Percentiles rank a stretch among this genome's conserved stretches.
phyloP scores from a whole-genome alignment of 2,113 vertebrate species.

The Ailuropoda melanoleuca region DNA sequence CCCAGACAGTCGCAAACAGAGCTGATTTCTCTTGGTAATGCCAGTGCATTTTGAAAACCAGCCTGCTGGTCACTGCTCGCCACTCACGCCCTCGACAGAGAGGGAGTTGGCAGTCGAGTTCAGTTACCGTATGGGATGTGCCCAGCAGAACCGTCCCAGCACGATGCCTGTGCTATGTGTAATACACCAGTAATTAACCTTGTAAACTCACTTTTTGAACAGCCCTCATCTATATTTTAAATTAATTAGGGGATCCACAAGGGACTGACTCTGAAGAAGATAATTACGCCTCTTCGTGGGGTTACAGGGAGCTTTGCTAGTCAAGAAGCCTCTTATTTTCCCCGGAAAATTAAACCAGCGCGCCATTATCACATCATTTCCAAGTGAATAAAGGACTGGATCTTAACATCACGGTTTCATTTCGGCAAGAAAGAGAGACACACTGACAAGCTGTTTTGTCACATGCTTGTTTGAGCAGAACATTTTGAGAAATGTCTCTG shows the following conservation, averaged over 20 bases:
- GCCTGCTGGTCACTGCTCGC: neutral
- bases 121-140: neutral
- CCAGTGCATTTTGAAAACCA: fast-evolving
- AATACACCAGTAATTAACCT: slow-evolving; percentile 20
- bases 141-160: neutral
- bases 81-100: neutral
- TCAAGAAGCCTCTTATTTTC: slow-evolving; percentile 36
- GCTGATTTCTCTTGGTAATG: neutral
- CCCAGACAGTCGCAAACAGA: neutral
- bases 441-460: slow-evolving; percentile 73
- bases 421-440: slow-evolving; percentile 49
- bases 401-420: slow-evolving; percentile 59
- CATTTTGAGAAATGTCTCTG: slow-evolving; percentile 71
- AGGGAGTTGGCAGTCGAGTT: neutral
- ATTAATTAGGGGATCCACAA: slow-evolving; percentile 57
- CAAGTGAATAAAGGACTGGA: slow-evolving; percentile 54
- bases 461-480: slow-evolving; percentile 74
- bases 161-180: fast-evolving
- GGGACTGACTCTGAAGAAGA: neutral
- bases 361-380: slow-evolving; percentile 45
- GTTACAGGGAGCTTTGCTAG: neutral
- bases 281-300: slow-evolving; percentile 12
- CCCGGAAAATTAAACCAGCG: slow-evolving; percentile 55
- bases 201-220: slow-evolving; percentile 29
- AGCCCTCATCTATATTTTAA: slow-evolving; percentile 30